These are phyloP conservation scores for Albula goreensis DNA, from an alignment of 2,113 vertebrate genomes.

Conservation along the genomic window DNA sequence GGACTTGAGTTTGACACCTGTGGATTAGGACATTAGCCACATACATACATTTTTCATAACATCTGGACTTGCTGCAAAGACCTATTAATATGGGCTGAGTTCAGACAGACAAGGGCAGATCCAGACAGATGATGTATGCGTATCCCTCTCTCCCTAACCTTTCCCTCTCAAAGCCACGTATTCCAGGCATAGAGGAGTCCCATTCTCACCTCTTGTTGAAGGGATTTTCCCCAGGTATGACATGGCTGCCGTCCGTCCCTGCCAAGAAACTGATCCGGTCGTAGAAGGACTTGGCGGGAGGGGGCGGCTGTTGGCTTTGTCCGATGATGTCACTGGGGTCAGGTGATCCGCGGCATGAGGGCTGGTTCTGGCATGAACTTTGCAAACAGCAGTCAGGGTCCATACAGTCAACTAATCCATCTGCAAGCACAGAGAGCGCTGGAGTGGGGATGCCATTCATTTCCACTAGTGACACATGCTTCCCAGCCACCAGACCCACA, in stretches of 20 bases:
- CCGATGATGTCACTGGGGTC: constrained; percentile 84
- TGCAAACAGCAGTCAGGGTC: constrained; percentile 97
- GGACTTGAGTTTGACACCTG: too few relatives aligned
- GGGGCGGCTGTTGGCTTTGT: constrained; percentile 78
- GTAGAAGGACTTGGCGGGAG: constrained; percentile 85
- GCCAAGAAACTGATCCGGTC: constrained; percentile 88
- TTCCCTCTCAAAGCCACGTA: not conserved
- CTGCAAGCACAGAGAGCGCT: constrained; percentile 71
- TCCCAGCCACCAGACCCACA: constrained; percentile 44
- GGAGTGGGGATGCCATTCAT: constrained; percentile 50
- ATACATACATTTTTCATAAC: too few relatives aligned
- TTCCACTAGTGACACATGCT: constrained; percentile 51
- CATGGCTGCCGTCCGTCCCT: constrained; percentile 86
- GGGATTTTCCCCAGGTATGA: constrained; percentile 87
- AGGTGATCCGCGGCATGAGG: constrained; percentile 86
- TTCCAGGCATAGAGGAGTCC: not conserved
- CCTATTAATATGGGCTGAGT: not conserved
- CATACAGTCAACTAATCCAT: constrained; percentile 94
- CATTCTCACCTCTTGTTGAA: constrained; percentile 88
- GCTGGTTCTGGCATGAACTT: constrained; percentile 89
- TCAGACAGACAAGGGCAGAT: not conserved
- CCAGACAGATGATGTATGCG: not conserved
- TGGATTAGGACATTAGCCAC: too few relatives aligned
- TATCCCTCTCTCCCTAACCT: not conserved
- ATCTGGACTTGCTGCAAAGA: not conserved